These are phyloP conservation scores for Tetrao urogallus DNA, from an alignment of 2,113 vertebrate genomes.

Conservation along the genomic window DNA sequence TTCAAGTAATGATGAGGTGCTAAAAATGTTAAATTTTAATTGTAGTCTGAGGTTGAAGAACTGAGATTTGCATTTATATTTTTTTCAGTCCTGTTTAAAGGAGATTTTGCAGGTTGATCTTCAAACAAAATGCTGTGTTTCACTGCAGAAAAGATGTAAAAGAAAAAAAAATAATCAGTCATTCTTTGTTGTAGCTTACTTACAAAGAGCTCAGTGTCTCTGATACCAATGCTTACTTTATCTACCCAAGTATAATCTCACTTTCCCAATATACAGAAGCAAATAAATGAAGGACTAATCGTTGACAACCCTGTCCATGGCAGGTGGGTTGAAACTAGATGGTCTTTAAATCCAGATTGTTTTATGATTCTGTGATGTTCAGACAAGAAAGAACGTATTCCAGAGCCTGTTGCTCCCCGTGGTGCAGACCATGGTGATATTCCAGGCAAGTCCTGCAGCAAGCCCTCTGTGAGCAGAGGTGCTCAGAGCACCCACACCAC, in stretches of 20 bases:
- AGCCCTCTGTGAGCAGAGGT: fast-evolving
- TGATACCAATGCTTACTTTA: not conserved
- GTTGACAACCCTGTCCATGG: not conserved
- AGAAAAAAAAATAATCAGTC: not conserved
- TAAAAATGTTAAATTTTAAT: not conserved
- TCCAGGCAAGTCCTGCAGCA: not conserved
- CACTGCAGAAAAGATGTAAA: not conserved
- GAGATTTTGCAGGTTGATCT: not conserved
- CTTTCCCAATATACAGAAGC: not conserved
- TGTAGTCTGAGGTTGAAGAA: not conserved
- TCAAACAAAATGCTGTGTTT: not conserved
- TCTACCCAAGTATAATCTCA: not conserved
- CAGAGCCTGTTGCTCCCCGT: fast-evolving
- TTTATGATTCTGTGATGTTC: fast-evolving
- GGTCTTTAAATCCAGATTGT: not conserved
- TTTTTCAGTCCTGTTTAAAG: not conserved
- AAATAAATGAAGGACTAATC: not conserved
- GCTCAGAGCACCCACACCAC: not conserved
- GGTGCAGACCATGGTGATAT: not conserved
- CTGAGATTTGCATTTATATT: not conserved
- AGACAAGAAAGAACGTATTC: not conserved
- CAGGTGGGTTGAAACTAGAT: not conserved
- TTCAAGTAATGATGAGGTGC: not conserved
- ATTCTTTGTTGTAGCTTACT: not conserved
- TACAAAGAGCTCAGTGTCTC: not conserved